Conservation (phyloP, 2,113 vertebrate genomes). For the Rhinichthys klamathensis region DNA sequence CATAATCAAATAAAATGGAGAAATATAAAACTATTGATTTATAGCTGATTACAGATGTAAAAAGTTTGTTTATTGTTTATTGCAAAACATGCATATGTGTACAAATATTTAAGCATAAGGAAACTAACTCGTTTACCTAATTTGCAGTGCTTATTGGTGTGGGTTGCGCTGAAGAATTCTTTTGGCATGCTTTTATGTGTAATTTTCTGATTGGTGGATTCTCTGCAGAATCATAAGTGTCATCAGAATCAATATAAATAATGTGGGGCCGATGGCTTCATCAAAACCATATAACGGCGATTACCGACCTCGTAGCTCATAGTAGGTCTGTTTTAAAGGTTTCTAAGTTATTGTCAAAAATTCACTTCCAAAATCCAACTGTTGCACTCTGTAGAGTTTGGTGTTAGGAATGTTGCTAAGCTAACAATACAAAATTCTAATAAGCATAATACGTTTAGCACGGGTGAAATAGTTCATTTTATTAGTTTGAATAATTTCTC, state of each 20-base stretch:
- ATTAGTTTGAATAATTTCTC: too few relatives aligned
- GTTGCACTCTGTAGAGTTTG: too few relatives aligned
- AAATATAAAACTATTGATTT: not conserved
- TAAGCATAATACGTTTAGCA: not conserved
- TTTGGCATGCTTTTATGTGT: not conserved
- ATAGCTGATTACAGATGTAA: not conserved
- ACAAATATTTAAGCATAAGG: not conserved
- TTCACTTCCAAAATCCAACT: too few relatives aligned
- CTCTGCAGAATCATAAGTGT: not conserved
- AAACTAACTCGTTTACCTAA: not conserved
- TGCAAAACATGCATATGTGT: not conserved
- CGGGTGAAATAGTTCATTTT: not conserved
- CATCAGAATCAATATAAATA: not conserved
- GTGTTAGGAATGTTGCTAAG: too few relatives aligned
- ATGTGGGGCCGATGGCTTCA: not conserved
- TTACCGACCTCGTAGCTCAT: too few relatives aligned
- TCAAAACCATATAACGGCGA: not conserved
- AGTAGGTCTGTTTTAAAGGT: too few relatives aligned
- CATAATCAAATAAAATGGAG: not conserved
- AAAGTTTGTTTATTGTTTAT: not conserved
- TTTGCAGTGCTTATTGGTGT: not conserved
- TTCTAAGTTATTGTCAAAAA: too few relatives aligned
- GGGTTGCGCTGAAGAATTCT: not conserved
- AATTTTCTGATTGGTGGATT: not conserved
- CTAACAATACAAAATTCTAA: too few relatives aligned